Base-by-base conservation (phyloP, 1,140 invertebrate genomes). In the Wiebesia pumilae region DNA sequence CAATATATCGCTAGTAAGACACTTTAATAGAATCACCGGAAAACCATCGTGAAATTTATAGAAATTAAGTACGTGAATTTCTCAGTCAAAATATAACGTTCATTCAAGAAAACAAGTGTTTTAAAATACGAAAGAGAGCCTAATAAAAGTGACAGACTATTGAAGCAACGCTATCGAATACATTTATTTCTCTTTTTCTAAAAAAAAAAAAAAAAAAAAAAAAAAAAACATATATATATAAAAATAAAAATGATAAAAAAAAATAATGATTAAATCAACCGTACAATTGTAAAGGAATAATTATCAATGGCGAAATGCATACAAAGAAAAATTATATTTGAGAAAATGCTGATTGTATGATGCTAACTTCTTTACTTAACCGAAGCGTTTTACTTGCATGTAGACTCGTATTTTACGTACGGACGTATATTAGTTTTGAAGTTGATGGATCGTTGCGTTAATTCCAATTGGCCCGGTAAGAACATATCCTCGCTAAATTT, bases 401-500 rank as follows among this genome's bases (percentile, higher is more conserved):
- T 86, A 86, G 85, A 82, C 1, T 21, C 58, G 21, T 77, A 82
- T 35, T 86, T 58, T 86, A 78, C 71, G 33, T 86, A 78, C 30
- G 40, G 51, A 19, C 33, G 58, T 69, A 78, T 69, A 82, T 33
- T 82, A 82, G 85, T 86, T 78, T 82, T 83, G 58, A 82, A 58
- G 51, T 86, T 82, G 40, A 77, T 78, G 54, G 73, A 86, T 86
- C 80, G 80, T 86, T 86, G 71, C 80, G 73, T 73, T 86, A 83
- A 86, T 77, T 82, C 73, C 65, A 54, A 83, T 87, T 83, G 81
- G 75, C 73, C 79, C 73, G 21, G 69, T 79, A 71, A 87, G 75
- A 87, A 87, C 85, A 87, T 87, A 87, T 87, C 85, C 85, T 87
- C 85, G 85, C 81, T 87, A 80, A 87, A 87, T 87, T 87, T 87